phyloP scores from a whole-genome alignment of 2,113 vertebrate species.

The Thunnus thynnus region DNA sequence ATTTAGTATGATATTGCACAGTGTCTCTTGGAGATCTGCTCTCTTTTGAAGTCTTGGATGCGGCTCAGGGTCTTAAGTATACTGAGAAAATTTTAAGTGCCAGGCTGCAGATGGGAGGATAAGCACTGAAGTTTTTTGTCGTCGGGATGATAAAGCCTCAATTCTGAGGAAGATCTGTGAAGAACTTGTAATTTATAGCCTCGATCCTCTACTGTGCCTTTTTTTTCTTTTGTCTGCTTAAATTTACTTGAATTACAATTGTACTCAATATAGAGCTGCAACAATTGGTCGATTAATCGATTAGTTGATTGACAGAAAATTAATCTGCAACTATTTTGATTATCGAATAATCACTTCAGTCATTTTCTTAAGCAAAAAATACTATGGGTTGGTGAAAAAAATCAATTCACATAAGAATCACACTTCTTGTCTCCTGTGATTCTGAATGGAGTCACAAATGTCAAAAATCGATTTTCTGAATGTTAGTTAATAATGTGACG shows the following conservation, averaged over 20 bases:
- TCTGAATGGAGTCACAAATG: too few species aligned
- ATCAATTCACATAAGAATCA: too few species aligned
- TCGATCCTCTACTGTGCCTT: background rate
- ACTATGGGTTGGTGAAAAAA: too few species aligned
- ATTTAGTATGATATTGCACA: conserved; percentile 15
- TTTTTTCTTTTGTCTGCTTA: background rate
- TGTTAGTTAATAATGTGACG: too few species aligned
- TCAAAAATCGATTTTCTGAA: too few species aligned
- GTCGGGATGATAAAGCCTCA: conserved; percentile 10
- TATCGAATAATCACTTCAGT: too few species aligned
- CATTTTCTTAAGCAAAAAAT: too few species aligned
- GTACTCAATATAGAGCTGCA: background rate
- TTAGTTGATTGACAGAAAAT: too few species aligned
- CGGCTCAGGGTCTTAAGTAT: conserved; percentile 16
- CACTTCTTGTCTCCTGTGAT: too few species aligned
- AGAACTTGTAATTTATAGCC: background rate
- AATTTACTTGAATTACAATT: background rate
- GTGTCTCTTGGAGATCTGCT: conserved; percentile 24
- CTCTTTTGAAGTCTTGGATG: conserved; percentile 44
- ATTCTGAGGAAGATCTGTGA: conserved; percentile 22
- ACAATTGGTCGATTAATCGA: too few species aligned
- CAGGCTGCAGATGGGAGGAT: conserved; percentile 33
- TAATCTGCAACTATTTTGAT: too few species aligned
- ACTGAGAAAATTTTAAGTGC: conserved; percentile 36
- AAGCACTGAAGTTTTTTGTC: conserved; percentile 3